A percentile compares a stretch with the other conserved stretches of the same genome.
phyloP scores from a whole-genome alignment of 1,140 invertebrate genomes.

The Pomacea maculata region DNA sequence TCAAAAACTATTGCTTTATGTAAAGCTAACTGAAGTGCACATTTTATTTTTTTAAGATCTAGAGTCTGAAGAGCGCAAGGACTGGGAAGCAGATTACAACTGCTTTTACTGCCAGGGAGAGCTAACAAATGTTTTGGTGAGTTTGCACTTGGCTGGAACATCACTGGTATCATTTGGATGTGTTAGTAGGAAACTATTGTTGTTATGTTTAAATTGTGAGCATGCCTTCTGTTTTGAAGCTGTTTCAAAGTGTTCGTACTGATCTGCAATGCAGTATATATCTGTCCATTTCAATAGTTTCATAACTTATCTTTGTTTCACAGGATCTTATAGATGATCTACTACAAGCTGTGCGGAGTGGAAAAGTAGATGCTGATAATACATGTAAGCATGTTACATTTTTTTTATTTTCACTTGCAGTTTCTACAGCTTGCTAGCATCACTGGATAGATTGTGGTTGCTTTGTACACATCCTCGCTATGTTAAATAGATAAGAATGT shows the following conservation, averaged over 20 bases:
- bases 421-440: not conserved
- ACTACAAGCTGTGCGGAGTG: constrained; percentile 45
- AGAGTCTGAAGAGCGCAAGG: constrained; percentile 65
- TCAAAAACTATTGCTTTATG: no score
- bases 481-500: not conserved
- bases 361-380: constrained; percentile 46
- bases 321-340: constrained; percentile 46
- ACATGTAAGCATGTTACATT: constrained; percentile 37
- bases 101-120: constrained; percentile 88
- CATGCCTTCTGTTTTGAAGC: no score
- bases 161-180: no score
- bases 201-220: no score
- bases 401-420: not conserved
- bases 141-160: constrained; percentile 12
- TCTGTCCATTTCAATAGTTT: no score
- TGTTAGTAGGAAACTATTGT: no score
- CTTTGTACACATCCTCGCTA: not conserved
- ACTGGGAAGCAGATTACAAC: constrained; percentile 86
- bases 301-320: constrained; percentile 6
- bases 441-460: not conserved
- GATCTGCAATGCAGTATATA: no score
- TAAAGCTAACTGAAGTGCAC: not conserved
- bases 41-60: constrained; percentile 42
- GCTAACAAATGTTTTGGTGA: constrained; percentile 50
- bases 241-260: no score